Conservation (phyloP, 1,140 invertebrate species). For the Ceratina calcarata region DNA sequence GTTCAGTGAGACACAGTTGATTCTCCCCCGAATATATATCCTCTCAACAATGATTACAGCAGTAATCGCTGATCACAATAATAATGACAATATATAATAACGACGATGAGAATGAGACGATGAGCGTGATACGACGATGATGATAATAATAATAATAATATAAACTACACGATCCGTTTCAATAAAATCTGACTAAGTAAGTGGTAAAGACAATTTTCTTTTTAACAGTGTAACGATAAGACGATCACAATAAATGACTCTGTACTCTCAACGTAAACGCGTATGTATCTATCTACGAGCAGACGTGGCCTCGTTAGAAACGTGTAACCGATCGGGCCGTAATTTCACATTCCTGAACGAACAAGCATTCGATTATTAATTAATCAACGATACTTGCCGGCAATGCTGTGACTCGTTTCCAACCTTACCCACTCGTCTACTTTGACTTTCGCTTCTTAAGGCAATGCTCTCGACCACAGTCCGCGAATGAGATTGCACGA, state of each 20-base stretch:
- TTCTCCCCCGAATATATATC: background rate
- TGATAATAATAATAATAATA: slow-evolving; percentile 6
- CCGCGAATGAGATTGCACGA: slow-evolving; percentile 33
- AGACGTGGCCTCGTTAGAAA: slow-evolving; percentile 13
- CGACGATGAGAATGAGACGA: slow-evolving; percentile 2
- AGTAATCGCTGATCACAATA: slow-evolving; percentile 43
- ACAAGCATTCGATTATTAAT: background rate
- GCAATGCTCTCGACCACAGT: slow-evolving; percentile 45
- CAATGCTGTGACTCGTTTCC: slow-evolving; percentile 1
- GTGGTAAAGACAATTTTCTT: slow-evolving; percentile 40
- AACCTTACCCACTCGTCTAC: slow-evolving; percentile 33
- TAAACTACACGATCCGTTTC: slow-evolving; percentile 37
- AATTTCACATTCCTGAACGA: background rate
- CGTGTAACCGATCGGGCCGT: slow-evolving; percentile 11
- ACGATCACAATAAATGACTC: slow-evolving; percentile 55
- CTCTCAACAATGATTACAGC: slow-evolving; percentile 46
- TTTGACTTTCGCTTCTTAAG: slow-evolving; percentile 58
- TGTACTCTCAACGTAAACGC: slow-evolving; percentile 53
- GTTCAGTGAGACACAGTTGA: slow-evolving; percentile 31
- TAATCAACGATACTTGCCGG: background rate
- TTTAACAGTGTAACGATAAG: slow-evolving; percentile 53
- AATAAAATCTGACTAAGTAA: slow-evolving; percentile 51
- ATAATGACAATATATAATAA: slow-evolving; percentile 35
- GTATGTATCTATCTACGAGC: slow-evolving; percentile 32
- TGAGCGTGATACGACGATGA: background rate